A percentile compares a stretch with the other conserved stretches of the same genome.
Evolutionary conservation across 2,113 vertebrate species (phyloP).

Genomic region (Hyla sarda): DNA sequence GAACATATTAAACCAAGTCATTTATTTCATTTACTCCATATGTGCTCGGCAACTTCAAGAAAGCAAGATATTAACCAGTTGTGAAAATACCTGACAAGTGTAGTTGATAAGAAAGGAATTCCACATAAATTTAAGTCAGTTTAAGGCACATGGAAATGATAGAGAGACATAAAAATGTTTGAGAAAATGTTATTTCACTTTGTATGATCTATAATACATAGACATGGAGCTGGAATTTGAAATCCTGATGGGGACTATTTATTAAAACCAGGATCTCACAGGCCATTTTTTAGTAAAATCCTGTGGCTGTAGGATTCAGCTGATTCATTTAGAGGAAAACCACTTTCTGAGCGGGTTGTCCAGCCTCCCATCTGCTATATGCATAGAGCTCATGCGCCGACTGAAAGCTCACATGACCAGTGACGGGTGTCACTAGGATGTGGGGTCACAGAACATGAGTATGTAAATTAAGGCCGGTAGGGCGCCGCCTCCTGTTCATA

Average conservation of each 20-base stretch:
- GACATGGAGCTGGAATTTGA: not conserved
- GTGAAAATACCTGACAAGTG: conserved; percentile 46
- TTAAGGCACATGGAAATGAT: conserved; percentile 48
- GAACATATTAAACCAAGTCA: not conserved
- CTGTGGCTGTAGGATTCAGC: too few relatives aligned
- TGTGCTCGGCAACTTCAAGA: conserved; percentile 24
- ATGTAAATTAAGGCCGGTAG: too few relatives aligned
- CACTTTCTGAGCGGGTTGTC: too few relatives aligned
- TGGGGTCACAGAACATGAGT: too few relatives aligned
- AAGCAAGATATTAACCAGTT: conserved; percentile 52
- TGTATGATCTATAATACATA: not conserved
- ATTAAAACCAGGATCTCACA: too few relatives aligned
- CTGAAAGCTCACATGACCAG: too few relatives aligned
- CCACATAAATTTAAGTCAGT: conserved; percentile 23
- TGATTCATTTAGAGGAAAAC: too few relatives aligned
- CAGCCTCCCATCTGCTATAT: too few relatives aligned
- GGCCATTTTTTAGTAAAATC: too few relatives aligned
- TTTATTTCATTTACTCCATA: conserved; percentile 41
- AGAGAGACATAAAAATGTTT: not conserved
- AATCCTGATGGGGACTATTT: not conserved
- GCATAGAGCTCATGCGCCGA: too few relatives aligned
- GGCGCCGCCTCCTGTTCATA: too few relatives aligned
- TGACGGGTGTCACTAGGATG: too few relatives aligned
- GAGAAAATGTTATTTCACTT: not conserved
- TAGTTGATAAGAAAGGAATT: conserved; percentile 41